These are phyloP conservation scores for Orthonyx spaldingii DNA, from an alignment of 2,113 vertebrate species.

Conservation along the genomic window DNA sequence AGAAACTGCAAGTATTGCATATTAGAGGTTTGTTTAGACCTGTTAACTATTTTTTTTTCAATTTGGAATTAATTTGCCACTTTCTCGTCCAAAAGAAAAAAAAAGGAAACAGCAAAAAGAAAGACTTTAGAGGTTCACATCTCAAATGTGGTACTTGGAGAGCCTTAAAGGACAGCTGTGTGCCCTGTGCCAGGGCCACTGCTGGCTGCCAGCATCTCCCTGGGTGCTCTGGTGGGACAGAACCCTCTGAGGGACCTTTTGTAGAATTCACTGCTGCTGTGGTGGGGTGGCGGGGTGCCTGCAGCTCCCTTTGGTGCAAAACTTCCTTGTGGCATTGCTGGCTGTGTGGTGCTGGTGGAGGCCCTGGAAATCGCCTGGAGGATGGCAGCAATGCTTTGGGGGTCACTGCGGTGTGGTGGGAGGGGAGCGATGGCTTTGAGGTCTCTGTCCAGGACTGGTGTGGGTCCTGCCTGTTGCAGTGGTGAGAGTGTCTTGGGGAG, in stretches of 20 bases:
- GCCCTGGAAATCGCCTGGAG: fast-evolving
- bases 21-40: conserved; percentile 75
- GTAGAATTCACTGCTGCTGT: neutral
- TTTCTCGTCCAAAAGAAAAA: conserved; percentile 29
- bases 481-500: neutral
- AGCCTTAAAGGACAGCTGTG: conserved; percentile 73
- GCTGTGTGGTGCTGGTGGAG: neutral
- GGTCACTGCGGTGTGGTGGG: fast-evolving
- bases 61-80: conserved; percentile 66
- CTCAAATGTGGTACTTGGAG: conserved; percentile 61
- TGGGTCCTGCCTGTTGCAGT: neutral
- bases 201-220: neutral
- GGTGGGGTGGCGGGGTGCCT: neutral
- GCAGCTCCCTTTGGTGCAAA: neutral
- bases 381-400: fast-evolving
- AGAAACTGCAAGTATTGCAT: conserved; percentile 73
- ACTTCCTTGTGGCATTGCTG: fast-evolving
- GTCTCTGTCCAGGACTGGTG: neutral
- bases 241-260: neutral
- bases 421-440: neutral
- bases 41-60: conserved; percentile 47
- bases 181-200: neutral
- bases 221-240: neutral
- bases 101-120: conserved; percentile 4
- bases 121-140: conserved; percentile 60